phyloP scores from a whole-genome alignment of 2,797 vertebrate species.

The Acanthopagrus latus region DNA sequence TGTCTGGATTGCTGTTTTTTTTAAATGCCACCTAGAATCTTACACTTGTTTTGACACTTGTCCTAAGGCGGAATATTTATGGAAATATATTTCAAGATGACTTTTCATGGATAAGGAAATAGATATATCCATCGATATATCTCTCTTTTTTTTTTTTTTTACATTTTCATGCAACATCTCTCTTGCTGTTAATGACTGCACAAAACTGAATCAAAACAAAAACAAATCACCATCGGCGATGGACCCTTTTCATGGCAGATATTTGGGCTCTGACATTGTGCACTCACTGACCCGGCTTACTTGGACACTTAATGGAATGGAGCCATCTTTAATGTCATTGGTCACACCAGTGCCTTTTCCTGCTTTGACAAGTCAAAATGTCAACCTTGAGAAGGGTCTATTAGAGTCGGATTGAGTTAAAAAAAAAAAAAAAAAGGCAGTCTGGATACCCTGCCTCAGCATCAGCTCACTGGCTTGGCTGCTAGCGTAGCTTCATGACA shows the following conservation, averaged over 20 bases:
- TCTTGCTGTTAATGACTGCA: neutral
- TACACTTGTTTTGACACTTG: neutral
- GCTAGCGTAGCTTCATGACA: neutral
- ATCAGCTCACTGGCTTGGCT: slow-evolving; percentile 14
- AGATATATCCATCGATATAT: neutral
- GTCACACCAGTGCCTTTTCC: no score
- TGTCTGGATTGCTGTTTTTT: neutral
- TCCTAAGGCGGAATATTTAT: neutral
- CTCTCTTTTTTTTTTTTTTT: neutral
- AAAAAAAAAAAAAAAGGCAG: neutral
- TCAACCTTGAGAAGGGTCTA: no score
- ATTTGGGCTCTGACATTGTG: no score
- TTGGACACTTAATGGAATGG: no score
- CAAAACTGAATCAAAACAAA: neutral
- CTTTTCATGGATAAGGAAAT: neutral
- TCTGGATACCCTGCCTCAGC: slow-evolving; percentile 10
- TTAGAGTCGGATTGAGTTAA: neutral
- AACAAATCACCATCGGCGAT: neutral
- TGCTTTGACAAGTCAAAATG: no score
- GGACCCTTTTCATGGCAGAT: no score
- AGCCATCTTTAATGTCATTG: no score
- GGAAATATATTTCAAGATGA: neutral
- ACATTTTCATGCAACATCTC: neutral
- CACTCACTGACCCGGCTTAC: no score
- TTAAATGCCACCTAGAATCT: neutral